These are phyloP conservation scores for Agrochola lota DNA, from an alignment of 2,888 invertebrate species.

Conservation along the genomic window DNA sequence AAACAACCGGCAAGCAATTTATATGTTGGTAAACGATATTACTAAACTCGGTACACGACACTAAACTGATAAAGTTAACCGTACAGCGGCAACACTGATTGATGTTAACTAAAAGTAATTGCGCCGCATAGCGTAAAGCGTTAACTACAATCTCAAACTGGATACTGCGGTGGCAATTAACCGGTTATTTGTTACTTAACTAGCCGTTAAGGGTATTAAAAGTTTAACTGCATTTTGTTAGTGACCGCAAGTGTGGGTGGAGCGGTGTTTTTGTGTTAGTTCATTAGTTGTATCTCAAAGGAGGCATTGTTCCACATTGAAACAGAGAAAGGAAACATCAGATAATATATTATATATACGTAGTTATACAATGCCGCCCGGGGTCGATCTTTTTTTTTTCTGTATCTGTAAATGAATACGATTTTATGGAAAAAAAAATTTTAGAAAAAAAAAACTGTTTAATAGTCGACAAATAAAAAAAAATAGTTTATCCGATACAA, in stretches of 20 bases:
- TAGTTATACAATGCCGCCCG: no score
- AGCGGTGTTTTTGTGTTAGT: background rate
- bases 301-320: background rate
- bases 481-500: no score
- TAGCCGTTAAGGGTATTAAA: constrained; percentile 40
- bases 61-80: constrained; percentile 45
- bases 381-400: no score
- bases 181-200: constrained; percentile 41
- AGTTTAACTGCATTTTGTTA: constrained; percentile 47
- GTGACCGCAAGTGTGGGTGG: constrained; percentile 17
- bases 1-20: constrained; percentile 20
- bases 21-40: constrained; percentile 21
- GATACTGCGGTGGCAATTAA: constrained; percentile 44
- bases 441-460: no score
- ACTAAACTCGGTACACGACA: constrained; percentile 23
- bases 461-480: no score
- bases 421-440: no score
- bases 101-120: constrained; percentile 53
- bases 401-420: no score
- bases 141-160: constrained; percentile 47
- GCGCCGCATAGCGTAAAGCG: constrained; percentile 46
- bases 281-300: background rate
- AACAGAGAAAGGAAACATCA: background rate
- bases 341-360: no score
- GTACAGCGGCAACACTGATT: constrained; percentile 47